Conservation (phyloP, 1,140 invertebrate genomes). For the Drosophila takahashii region DNA sequence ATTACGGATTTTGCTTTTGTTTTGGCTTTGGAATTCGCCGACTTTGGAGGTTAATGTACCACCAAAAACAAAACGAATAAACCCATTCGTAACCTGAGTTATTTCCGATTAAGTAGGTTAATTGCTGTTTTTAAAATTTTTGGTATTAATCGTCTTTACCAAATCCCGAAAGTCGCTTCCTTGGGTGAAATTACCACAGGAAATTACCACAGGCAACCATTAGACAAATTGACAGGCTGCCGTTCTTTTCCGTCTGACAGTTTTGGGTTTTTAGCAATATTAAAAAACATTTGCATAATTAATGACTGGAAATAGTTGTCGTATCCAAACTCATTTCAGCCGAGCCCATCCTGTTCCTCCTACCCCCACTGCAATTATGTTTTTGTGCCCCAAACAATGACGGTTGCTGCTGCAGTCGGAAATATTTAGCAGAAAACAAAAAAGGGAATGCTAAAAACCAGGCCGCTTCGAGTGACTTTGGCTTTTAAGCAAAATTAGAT, state of each 20-base stretch:
- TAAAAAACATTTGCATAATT: conserved; percentile 75
- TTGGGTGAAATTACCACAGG: conserved; percentile 5
- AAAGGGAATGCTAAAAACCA: conserved; percentile 39
- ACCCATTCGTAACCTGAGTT: conserved; percentile 54
- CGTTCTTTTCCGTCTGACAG: conserved; percentile 20
- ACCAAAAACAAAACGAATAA: conserved; percentile 10
- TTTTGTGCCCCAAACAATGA: conserved; percentile 60
- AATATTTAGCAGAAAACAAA: conserved; percentile 66
- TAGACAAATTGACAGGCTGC: conserved; percentile 65
- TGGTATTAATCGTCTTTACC: background rate
- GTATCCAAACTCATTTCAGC: conserved; percentile 26
- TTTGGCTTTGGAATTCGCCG: conserved; percentile 67
- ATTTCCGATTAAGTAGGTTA: conserved; percentile 63
- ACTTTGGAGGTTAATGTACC: conserved; percentile 66
- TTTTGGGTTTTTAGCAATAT: conserved; percentile 51
- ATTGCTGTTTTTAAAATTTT: conserved; percentile 51
- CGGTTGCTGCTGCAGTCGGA: conserved; percentile 68
- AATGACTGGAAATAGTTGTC: conserved; percentile 69
- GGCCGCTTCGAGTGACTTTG: conserved; percentile 42
- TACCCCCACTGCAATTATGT: conserved; percentile 50
- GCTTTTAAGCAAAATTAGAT: conserved; percentile 71
- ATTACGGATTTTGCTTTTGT: conserved; percentile 73
- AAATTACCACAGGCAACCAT: conserved; percentile 32
- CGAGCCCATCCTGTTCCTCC: conserved; percentile 19
- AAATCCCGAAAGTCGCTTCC: conserved; percentile 23